These are phyloP conservation scores for Thera obeliscata DNA, from an alignment of 2,888 invertebrate genomes.

Conservation along the genomic window DNA sequence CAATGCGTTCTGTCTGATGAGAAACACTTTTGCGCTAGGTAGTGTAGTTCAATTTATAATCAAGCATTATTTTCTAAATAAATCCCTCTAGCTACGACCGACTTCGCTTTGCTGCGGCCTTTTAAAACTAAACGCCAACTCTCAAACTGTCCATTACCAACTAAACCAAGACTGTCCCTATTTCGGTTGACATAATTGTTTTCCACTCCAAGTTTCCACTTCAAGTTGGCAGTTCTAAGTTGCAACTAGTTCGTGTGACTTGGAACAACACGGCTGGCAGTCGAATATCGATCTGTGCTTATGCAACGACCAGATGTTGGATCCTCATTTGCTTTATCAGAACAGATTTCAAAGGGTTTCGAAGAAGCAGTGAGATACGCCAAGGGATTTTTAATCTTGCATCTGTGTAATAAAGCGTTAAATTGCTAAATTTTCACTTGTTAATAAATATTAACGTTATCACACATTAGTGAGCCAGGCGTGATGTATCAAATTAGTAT, in stretches of 20 bases:
- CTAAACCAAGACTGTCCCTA: conserved; percentile 26
- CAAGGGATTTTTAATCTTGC: neutral
- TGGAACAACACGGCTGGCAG: conserved; percentile 30
- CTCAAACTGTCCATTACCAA: conserved; percentile 26
- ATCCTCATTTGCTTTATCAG: conserved; percentile 2
- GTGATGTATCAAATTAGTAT: no score
- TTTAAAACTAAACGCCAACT: conserved; percentile 17
- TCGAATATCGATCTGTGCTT: conserved; percentile 39
- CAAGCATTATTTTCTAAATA: neutral
- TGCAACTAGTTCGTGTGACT: conserved; percentile 39
- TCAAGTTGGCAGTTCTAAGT: conserved; percentile 33
- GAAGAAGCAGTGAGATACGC: neutral
- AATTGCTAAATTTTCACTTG: neutral
- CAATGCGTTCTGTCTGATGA: no score
- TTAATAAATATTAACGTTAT: no score
- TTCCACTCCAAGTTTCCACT: conserved; percentile 38
- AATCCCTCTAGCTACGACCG: neutral
- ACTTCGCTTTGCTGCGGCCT: neutral
- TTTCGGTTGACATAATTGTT: conserved; percentile 40
- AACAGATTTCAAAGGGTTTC: neutral
- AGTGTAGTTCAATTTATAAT: neutral
- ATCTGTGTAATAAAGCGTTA: neutral
- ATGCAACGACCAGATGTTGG: conserved; percentile 41
- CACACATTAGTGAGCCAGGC: no score
- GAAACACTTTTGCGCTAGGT: no score